Conservation (phyloP, 2,888 invertebrate genomes). For the Ephialtes manifestator region DNA sequence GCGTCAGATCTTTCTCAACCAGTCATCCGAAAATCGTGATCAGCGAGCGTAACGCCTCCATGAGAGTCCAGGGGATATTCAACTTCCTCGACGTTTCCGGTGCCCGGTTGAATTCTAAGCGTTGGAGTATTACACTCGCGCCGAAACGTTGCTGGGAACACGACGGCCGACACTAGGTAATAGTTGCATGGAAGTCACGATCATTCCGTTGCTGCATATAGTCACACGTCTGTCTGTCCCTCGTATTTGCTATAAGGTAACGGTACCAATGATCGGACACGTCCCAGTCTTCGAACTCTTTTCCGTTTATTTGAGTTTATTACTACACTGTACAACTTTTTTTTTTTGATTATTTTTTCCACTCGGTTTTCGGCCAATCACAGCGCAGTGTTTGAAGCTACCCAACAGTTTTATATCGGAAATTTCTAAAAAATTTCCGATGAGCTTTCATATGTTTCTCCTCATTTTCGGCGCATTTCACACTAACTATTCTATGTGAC, state of each 20-base stretch:
- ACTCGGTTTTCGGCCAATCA: too few relatives aligned
- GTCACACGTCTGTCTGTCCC: slow-evolving; percentile 34
- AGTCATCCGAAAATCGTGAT: slow-evolving; percentile 52
- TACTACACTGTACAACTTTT: too few relatives aligned
- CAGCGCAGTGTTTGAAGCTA: too few relatives aligned
- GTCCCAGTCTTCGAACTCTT: too few relatives aligned
- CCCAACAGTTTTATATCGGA: too few relatives aligned
- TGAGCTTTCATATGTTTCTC: too few relatives aligned
- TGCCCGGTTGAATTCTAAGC: slow-evolving; percentile 60
- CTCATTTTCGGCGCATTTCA: too few relatives aligned
- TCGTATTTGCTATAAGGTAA: background rate
- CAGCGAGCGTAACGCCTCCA: slow-evolving; percentile 51
- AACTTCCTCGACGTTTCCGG: slow-evolving; percentile 74
- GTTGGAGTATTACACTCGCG: background rate
- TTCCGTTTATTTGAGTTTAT: too few relatives aligned
- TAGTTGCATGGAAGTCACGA: slow-evolving; percentile 65
- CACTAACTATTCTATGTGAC: too few relatives aligned
- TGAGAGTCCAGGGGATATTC: slow-evolving; percentile 66
- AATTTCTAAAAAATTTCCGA: too few relatives aligned
- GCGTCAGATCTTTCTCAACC: slow-evolving; percentile 22
- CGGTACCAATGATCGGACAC: too few relatives aligned
- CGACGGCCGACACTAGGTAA: slow-evolving; percentile 13
- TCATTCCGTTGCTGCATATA: slow-evolving; percentile 20
- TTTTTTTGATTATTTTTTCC: too few relatives aligned
- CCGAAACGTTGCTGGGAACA: slow-evolving; percentile 31